These are phyloP conservation scores for Drosophila virilis DNA, from an alignment of 1,140 invertebrate species.

Conservation along the genomic window DNA sequence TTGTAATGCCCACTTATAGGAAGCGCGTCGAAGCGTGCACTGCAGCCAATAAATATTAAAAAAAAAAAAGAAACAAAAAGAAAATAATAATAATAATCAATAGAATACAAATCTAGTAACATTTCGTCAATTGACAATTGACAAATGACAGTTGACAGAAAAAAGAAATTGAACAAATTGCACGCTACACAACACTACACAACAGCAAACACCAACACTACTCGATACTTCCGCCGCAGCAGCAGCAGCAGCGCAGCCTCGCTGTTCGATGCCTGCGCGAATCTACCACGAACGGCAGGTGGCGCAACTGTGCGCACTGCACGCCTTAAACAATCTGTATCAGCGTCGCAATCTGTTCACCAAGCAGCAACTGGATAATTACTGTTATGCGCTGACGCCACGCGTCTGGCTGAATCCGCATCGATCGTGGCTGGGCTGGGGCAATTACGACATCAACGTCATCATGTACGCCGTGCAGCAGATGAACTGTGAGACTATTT, in stretches of 20 bases:
- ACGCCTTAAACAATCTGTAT: conserved; percentile 97
- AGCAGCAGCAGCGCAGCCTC: background rate
- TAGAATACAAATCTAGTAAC: background rate
- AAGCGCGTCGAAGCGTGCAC: conserved; percentile 2
- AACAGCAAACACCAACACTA: no score
- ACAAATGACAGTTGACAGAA: background rate
- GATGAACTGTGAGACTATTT: conserved; percentile 93
- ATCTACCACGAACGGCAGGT: conserved; percentile 90
- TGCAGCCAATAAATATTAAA: conserved; percentile 14
- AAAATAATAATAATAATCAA: background rate
- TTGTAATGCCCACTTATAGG: conserved; percentile 19
- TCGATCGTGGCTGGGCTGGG: conserved; percentile 94
- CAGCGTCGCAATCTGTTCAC: conserved; percentile 88
- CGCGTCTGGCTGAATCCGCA: conserved; percentile 96
- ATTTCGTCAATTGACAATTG: background rate
- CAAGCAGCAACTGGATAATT: conserved; percentile 93
- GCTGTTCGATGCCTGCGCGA: conserved; percentile 1
- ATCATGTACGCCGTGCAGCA: conserved; percentile 96
- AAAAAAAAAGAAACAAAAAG: background rate
- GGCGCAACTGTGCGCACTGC: conserved; percentile 96
- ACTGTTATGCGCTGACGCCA: conserved; percentile 92
- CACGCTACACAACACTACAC: background rate
- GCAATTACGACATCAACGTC: conserved; percentile 99
- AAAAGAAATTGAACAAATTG: conserved; percentile 3
- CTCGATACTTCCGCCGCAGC: background rate